phyloP scores from a whole-genome alignment of 2,888 invertebrate genomes.

The Schizotus pectinicornis region DNA sequence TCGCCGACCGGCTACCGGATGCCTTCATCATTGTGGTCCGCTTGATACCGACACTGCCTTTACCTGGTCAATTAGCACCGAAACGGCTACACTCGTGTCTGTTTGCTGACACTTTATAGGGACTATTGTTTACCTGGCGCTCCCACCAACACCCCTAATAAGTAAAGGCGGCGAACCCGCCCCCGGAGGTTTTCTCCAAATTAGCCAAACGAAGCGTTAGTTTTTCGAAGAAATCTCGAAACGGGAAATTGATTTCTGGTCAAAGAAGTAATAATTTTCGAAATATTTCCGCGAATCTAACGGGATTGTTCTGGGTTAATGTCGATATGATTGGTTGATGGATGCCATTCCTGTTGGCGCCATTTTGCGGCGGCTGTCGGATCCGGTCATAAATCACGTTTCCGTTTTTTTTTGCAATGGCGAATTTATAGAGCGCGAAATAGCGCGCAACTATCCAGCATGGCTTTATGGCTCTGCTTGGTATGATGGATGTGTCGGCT shows the following conservation, averaged over 20 bases:
- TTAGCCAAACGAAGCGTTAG: no score
- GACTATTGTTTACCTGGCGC: constrained; percentile 21
- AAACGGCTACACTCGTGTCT: constrained; percentile 28
- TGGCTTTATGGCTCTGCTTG: constrained; percentile 32
- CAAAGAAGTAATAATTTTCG: no score
- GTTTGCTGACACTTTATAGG: constrained; percentile 27
- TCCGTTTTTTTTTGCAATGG: constrained; percentile 26
- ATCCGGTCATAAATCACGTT: constrained; percentile 26
- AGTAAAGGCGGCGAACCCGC: constrained; percentile 3
- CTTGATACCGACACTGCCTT: constrained; percentile 27
- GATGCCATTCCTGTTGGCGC: neutral
- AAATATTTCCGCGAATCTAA: no score
- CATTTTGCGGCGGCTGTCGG: constrained; percentile 11
- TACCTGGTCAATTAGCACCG: constrained; percentile 33
- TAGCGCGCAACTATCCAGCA: constrained; percentile 14
- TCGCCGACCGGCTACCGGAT: constrained; percentile 46
- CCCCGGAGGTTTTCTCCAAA: neutral
- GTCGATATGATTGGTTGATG: no score
- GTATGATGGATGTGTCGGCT: constrained; percentile 38
- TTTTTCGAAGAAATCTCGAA: no score
- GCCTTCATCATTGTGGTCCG: constrained; percentile 34
- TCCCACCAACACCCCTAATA: constrained; percentile 11
- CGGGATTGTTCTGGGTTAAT: no score
- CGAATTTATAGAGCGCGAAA: constrained; percentile 30
- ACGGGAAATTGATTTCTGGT: no score